phyloP scores from a whole-genome alignment of 2,797 vertebrate genomes.

The Aplochiton taeniatus region DNA sequence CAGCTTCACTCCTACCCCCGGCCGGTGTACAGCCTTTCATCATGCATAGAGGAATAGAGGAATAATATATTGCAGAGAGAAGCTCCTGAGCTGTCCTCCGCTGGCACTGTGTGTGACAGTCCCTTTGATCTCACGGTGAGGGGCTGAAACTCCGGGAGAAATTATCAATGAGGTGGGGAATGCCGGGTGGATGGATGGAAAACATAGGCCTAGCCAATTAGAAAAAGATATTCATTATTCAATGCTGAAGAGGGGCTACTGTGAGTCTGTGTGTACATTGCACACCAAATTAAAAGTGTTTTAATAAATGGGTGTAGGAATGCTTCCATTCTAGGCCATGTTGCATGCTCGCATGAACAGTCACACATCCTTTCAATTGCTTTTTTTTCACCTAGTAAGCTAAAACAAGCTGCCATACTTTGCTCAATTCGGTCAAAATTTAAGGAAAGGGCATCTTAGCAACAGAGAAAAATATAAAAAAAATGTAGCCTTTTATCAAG shows the following conservation, averaged over 20 bases:
- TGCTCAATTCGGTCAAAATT: constrained; percentile 34
- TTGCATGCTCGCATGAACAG: too few relatives aligned
- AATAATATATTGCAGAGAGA: constrained; percentile 72
- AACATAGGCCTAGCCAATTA: constrained; percentile 69
- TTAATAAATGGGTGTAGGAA: constrained; percentile 26
- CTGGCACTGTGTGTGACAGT: constrained; percentile 73
- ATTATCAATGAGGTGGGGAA: constrained; percentile 76
- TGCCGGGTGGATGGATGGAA: constrained; percentile 45
- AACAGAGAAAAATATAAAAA: constrained; percentile 30
- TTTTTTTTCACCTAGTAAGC: too few relatives aligned
- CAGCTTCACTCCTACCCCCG: constrained; percentile 65
- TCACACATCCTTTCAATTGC: too few relatives aligned
- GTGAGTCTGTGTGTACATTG: constrained; percentile 41
- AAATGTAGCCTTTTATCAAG: constrained; percentile 15
- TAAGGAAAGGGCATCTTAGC: constrained; percentile 58
- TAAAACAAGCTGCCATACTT: too few relatives aligned
- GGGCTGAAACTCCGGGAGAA: constrained; percentile 74
- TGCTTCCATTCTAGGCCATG: too few relatives aligned
- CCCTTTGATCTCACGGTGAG: constrained; percentile 78
- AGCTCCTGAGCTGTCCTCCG: constrained; percentile 66
- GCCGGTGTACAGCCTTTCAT: constrained; percentile 65
- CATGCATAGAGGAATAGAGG: constrained; percentile 70
- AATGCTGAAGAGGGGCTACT: constrained; percentile 36
- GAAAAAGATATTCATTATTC: constrained; percentile 69
- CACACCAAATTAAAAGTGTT: constrained; percentile 28